Evolutionary conservation across 2,797 vertebrate species (phyloP).

Genomic region (Anolis apletophallus): DNA sequence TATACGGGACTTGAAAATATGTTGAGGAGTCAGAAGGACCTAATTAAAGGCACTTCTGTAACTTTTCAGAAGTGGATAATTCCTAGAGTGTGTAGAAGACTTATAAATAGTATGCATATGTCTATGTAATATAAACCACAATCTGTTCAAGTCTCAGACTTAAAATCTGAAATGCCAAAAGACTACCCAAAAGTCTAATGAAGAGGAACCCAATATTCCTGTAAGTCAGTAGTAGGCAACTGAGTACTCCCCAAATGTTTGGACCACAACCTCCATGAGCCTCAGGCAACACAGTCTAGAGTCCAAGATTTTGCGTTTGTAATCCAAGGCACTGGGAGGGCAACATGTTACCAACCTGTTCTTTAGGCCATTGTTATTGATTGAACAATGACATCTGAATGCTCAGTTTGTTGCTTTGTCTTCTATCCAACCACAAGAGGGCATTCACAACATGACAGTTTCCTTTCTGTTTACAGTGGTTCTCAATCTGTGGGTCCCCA

Average conservation of each 20-base stretch:
- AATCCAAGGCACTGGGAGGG: neutral
- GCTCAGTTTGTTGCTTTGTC: neutral
- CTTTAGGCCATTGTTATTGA: neutral
- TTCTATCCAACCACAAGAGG: slow-evolving; percentile 22
- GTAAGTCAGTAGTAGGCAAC: neutral
- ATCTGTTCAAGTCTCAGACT: neutral
- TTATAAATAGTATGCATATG: neutral
- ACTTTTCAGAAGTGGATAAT: neutral
- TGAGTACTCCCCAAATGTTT: neutral
- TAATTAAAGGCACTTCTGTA: neutral
- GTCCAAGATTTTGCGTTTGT: neutral
- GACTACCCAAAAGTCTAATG: neutral
- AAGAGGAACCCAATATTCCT: neutral
- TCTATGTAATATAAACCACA: neutral
- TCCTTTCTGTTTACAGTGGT: neutral
- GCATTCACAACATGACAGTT: slow-evolving; percentile 26
- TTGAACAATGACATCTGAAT: neutral
- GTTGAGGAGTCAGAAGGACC: neutral
- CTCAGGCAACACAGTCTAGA: neutral
- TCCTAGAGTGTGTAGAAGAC: neutral
- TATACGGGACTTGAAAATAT: neutral
- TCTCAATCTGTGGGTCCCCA: too few species aligned
- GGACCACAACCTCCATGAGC: neutral
- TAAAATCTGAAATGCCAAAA: neutral
- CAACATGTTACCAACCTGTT: neutral